Evolutionary conservation across 2,797 vertebrate species (phyloP).

Genomic region (Triplophysa bombifrons): DNA sequence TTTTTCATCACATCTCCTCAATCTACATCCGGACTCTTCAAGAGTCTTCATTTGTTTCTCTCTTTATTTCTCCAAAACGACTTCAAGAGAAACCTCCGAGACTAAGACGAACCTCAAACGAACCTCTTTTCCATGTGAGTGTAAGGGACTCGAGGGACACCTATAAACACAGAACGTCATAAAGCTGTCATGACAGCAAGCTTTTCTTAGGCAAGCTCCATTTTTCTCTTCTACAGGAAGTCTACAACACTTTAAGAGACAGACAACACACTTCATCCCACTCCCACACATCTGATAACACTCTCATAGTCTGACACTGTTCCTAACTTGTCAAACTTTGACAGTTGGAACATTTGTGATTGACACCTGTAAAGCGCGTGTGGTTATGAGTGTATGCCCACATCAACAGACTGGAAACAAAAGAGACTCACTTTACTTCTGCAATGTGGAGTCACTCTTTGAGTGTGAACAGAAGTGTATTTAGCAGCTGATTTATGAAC

Average conservation of each 20-base stretch:
- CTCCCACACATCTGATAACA: neutral
- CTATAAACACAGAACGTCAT: too few species aligned
- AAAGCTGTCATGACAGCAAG: too few species aligned
- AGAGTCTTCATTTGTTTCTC: neutral
- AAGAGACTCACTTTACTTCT: neutral
- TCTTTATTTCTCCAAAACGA: too few species aligned
- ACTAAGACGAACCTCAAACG: too few species aligned
- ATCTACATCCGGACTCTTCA: neutral
- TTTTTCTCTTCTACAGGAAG: too few species aligned
- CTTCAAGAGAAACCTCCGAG: too few species aligned
- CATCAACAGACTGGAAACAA: neutral
- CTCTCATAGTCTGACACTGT: neutral
- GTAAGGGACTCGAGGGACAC: too few species aligned
- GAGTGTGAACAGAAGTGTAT: neutral
- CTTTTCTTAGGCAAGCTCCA: too few species aligned
- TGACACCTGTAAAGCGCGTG: neutral
- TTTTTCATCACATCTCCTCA: neutral
- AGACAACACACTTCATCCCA: neutral
- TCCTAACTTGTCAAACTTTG: too few species aligned
- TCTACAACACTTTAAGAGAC: too few species aligned
- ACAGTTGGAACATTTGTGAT: neutral
- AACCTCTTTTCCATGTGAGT: too few species aligned
- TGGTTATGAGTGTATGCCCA: neutral
- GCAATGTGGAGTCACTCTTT: neutral
- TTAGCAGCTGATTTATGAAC: neutral